Conservation (phyloP, 2,888 invertebrate genomes). For the Pyrrhia umbra region DNA sequence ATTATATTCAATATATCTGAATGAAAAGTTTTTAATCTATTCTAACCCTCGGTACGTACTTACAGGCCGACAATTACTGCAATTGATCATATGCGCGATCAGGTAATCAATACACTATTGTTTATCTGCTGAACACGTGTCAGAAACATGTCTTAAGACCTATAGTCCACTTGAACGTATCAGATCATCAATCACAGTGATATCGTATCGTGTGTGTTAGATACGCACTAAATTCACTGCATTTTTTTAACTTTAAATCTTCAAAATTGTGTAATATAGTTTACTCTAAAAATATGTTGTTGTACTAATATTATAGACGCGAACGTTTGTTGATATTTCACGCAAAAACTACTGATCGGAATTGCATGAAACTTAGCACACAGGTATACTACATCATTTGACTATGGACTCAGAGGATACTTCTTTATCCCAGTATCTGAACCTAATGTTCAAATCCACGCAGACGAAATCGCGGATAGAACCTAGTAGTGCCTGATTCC, state of each 20-base stretch:
- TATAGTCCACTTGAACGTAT: slow-evolving; percentile 35
- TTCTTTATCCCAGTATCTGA: too few relatives aligned
- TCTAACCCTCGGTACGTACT: neutral
- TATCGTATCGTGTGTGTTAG: slow-evolving; percentile 26
- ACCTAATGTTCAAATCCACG: too few relatives aligned
- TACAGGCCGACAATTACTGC: slow-evolving; percentile 26
- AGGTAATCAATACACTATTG: slow-evolving; percentile 53
- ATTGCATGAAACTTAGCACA: too few relatives aligned
- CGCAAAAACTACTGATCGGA: too few relatives aligned
- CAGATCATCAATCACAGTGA: slow-evolving; percentile 51
- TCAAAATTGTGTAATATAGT: slow-evolving; percentile 20
- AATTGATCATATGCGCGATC: slow-evolving; percentile 46
- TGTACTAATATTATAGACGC: neutral
- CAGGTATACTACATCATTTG: too few relatives aligned
- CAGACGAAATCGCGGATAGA: too few relatives aligned
- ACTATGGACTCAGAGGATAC: too few relatives aligned
- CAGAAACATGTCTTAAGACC: slow-evolving; percentile 30
- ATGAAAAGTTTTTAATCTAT: neutral
- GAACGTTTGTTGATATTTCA: neutral
- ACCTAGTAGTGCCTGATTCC: too few relatives aligned
- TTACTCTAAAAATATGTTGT: neutral
- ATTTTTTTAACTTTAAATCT: slow-evolving; percentile 16
- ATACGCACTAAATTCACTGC: slow-evolving; percentile 44
- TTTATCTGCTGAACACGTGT: slow-evolving; percentile 54
- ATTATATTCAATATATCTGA: too few relatives aligned